These are phyloP conservation scores for Pachypsylla venusta DNA, from an alignment of 1,140 invertebrate genomes.

Conservation along the genomic window DNA sequence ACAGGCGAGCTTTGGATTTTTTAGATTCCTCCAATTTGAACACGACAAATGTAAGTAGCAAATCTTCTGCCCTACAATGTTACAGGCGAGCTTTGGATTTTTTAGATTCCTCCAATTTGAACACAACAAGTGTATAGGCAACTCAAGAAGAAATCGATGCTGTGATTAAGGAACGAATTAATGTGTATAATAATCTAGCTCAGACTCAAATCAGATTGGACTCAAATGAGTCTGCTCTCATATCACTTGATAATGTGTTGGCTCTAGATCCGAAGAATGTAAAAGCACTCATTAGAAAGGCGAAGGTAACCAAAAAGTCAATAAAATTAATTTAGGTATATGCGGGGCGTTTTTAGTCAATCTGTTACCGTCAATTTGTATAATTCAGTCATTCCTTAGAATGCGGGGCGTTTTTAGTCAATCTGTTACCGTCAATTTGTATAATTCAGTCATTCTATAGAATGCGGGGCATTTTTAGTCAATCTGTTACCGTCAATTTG, in stretches of 20 bases:
- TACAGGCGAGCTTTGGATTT: constrained; percentile 71
- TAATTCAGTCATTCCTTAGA: too few relatives aligned
- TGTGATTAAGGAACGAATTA: constrained; percentile 55
- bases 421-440: not conserved
- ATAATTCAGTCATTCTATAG: too few relatives aligned
- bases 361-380: not conserved
- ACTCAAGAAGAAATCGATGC: not conserved
- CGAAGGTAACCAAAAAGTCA: constrained; percentile 40
- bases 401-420: too few relatives aligned
- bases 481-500: too few relatives aligned
- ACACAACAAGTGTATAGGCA: not conserved
- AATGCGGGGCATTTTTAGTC: too few relatives aligned
- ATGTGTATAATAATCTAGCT: constrained; percentile 79
- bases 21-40: too few relatives aligned
- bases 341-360: not conserved
- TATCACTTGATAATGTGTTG: constrained; percentile 64
- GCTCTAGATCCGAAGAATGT: constrained; percentile 69
- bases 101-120: constrained; percentile 41
- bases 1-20: too few relatives aligned
- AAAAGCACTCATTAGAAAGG: constrained; percentile 79
- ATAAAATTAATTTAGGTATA: not conserved
- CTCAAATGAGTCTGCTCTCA: constrained; percentile 62
- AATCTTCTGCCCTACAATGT: constrained; percentile 59
- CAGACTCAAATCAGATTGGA: constrained; percentile 73
- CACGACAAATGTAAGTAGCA: constrained; percentile 40